Percentiles rank a stretch among this genome's conserved stretches.
Evolutionary conservation across 35 echinoderm and acorn worm genomes (phyloP).

Genomic region (Patiria miniata): DNA sequence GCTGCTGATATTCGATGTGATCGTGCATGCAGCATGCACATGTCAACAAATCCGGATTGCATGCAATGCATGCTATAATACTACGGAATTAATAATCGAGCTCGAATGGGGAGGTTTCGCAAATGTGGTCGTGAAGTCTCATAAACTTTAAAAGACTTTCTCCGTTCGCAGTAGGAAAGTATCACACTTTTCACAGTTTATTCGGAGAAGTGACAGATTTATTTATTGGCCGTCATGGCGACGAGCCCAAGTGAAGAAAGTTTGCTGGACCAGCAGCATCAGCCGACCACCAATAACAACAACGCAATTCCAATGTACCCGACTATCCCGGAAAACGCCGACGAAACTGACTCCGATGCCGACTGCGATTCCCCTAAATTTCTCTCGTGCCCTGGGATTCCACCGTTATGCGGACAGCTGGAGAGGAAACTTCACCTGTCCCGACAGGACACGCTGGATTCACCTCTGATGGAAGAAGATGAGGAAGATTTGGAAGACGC

Average conservation of each 20-base stretch:
- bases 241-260: background rate
- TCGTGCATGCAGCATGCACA: no score
- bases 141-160: no score
- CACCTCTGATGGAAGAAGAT: constrained; percentile 8
- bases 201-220: no score
- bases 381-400: background rate
- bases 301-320: background rate
- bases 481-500: constrained; percentile 1
- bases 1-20: no score
- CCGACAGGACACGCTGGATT: background rate
- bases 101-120: no score
- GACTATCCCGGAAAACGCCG: background rate
- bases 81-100: no score
- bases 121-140: no score
- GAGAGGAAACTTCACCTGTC: constrained; percentile 9
- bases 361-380: constrained; percentile 2
- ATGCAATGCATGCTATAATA: no score
- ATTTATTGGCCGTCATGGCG: background rate
- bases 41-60: no score
- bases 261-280: background rate
- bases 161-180: no score
- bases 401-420: background rate
- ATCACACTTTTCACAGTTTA: no score
- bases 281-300: background rate
- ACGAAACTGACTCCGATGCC: background rate